Conservation (phyloP, 2,888 invertebrate genomes). For the Eristalis intricaria region DNA sequence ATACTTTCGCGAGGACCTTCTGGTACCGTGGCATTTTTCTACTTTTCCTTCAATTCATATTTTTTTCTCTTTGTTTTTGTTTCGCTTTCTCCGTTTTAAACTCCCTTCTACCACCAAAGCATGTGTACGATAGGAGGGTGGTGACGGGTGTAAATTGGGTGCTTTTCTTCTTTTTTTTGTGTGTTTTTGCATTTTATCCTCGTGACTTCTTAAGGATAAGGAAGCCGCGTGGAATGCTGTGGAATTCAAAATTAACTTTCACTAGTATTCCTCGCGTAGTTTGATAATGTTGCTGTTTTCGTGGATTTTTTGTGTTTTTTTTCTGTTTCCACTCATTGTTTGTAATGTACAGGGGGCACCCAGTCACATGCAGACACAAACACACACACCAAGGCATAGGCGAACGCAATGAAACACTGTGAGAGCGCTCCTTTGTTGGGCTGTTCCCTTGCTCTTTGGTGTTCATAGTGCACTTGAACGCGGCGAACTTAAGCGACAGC, state of each 20-base stretch:
- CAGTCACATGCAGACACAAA: constrained; percentile 27
- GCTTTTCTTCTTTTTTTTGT: background rate
- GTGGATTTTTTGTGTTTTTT: constrained; percentile 35
- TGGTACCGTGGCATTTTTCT: constrained; percentile 38
- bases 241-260: constrained; percentile 71
- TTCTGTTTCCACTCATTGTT: constrained; percentile 65
- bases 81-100: constrained; percentile 46
- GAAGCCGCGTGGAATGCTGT: constrained; percentile 66
- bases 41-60: constrained; percentile 18
- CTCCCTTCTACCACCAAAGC: constrained; percentile 52
- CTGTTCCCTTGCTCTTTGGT: constrained; percentile 50
- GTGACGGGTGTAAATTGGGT: constrained; percentile 4
- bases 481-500: constrained; percentile 70
- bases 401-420: constrained; percentile 26
- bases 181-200: constrained; percentile 12
- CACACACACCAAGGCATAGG: constrained; percentile 6
- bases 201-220: constrained; percentile 65
- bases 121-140: constrained; percentile 37
- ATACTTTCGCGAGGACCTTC: constrained; percentile 71
- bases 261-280: constrained; percentile 66
- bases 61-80: constrained; percentile 31
- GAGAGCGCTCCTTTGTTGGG: constrained; percentile 58
- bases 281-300: constrained; percentile 66
- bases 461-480: constrained; percentile 71
- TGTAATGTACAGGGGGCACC: constrained; percentile 45